Base-by-base conservation (phyloP, 1,140 invertebrate genomes). In the Papilio dardanus region DNA sequence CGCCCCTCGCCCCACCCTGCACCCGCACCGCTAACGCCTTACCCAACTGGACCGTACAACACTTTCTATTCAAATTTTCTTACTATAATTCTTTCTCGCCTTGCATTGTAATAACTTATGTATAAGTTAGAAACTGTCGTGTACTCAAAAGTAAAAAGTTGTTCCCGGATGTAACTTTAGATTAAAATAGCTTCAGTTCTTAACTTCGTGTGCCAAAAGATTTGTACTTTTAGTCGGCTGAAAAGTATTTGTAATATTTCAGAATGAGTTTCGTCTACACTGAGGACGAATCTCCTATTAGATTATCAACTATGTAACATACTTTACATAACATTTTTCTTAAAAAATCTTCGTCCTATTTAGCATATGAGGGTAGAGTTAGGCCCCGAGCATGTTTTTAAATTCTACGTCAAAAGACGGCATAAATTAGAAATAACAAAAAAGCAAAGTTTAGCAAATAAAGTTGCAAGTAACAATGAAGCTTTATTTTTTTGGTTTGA, bases 31-130 rank as follows among this genome's bases (percentile, higher is more conserved):
- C 71, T 68, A 50, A 65, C 7, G 42, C 35, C 54, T 31, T 62
- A 24, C 10, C 24, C 58, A 30, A 42, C 66, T 79, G 77, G 78
- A 81, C 81, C 77, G 71, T 74, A 58, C 77, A 73, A 83, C 84
- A 75, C 81, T 88, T 83, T 86, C 84, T 86, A 88, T 86, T 88
- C 84, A 88, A 87, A 88, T 88, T 86, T 85, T 81, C 82, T 84
- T 86, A 86, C 21, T 58, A 10, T 58, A 73, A 35, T 58, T 73
- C 71, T 73, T 73, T 35, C n/a, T 35, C 71, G 46, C n/a, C 30
- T 54, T 33, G 40, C 21, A 58, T 81, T 81, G 79, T 80, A 83
- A 80, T 80, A 79, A 79, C 71, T 67, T 79, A 77, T 80, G 65
- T 69, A 73, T 66, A 71, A 50, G 21, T 71, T 76, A 58, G 30